Percentiles rank a stretch among this genome's conserved stretches.
Evolutionary conservation across 2,797 vertebrate genomes (phyloP).

Genomic region (Coregonus sp.): DNA sequence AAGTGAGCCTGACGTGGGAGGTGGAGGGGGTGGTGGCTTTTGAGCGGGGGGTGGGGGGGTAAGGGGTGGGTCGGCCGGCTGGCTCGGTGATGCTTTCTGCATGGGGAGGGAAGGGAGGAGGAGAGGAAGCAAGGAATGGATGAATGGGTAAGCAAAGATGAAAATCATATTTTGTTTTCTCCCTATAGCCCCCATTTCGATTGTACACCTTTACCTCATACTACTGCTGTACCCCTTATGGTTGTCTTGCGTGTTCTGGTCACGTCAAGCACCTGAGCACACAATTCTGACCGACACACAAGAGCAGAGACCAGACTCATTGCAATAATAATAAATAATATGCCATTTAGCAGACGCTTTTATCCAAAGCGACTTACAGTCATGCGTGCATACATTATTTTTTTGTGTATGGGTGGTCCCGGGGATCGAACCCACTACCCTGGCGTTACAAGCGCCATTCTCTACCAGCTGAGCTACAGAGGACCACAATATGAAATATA

Average conservation of each 20-base stretch:
- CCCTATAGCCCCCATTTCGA: too few relatives aligned
- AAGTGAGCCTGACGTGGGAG: conserved; percentile 54
- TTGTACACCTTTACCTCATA: too few relatives aligned
- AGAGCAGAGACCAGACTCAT: not conserved
- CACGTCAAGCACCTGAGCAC: not conserved
- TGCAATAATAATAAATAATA: not conserved
- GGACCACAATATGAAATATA: not conserved
- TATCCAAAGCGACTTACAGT: too few relatives aligned
- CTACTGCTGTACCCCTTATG: not conserved
- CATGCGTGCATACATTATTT: too few relatives aligned
- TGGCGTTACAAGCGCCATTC: too few relatives aligned
- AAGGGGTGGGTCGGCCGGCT: conserved; percentile 70
- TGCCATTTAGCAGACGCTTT: too few relatives aligned
- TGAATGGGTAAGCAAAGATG: conserved; percentile 74
- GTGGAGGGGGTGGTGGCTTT: conserved; percentile 62
- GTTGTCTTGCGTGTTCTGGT: not conserved
- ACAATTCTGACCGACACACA: too few relatives aligned
- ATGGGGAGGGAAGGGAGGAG: conserved; percentile 43
- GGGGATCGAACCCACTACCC: too few relatives aligned
- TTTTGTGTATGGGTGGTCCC: too few relatives aligned
- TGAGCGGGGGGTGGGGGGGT: conserved; percentile 57
- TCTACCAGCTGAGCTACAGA: too few relatives aligned
- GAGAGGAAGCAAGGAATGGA: conserved; percentile 73
- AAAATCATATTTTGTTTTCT: conserved; percentile 59
- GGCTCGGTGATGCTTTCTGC: conserved; percentile 79